Evolutionary conservation across 2,797 vertebrate genomes (phyloP).

Genomic region (Pteronotus mesoamericanus): DNA sequence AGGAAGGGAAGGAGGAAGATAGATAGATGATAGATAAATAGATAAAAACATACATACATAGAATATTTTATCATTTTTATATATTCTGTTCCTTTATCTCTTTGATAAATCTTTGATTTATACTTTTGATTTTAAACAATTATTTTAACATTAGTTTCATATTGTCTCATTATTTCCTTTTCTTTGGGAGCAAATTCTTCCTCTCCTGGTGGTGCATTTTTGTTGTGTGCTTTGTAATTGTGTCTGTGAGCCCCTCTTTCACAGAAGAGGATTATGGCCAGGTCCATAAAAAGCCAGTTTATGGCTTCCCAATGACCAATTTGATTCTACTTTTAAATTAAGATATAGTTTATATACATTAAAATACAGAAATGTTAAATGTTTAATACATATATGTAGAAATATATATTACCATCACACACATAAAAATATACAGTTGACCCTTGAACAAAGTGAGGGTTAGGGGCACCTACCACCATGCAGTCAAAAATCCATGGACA

Average conservation of each 20-base stretch:
- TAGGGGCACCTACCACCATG: neutral
- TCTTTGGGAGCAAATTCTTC: neutral
- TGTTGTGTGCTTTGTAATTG: neutral
- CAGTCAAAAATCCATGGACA: neutral
- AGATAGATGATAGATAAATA: neutral
- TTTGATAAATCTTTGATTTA: neutral
- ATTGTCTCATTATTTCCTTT: neutral
- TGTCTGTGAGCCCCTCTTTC: neutral
- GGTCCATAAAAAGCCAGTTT: no score
- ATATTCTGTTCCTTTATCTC: neutral
- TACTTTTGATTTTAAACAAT: neutral
- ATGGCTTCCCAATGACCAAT: neutral
- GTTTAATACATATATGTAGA: neutral
- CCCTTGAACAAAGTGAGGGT: neutral
- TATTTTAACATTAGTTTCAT: neutral
- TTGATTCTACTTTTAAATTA: neutral
- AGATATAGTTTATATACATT: neutral
- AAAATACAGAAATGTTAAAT: neutral
- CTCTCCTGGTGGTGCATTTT: neutral
- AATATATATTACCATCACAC: neutral
- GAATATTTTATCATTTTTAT: neutral
- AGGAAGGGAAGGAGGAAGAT: neutral
- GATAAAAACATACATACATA: neutral
- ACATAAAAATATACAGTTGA: neutral
- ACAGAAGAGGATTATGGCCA: neutral